Percentiles rank a stretch among this genome's conserved stretches.
Conservation (phyloP, 2,888 invertebrate genomes). For the Nasonovia ribisnigri region DNA sequence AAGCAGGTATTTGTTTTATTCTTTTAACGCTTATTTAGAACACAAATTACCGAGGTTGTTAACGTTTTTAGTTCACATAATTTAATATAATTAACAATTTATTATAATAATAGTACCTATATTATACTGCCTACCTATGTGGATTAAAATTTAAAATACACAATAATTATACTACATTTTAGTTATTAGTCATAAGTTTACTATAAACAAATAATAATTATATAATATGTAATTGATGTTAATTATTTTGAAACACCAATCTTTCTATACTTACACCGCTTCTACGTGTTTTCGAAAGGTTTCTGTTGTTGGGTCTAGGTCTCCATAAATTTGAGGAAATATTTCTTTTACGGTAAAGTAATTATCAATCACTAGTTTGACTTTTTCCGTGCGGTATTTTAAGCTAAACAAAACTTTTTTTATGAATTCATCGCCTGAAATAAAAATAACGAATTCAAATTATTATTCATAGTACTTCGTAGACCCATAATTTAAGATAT, state of each 20-base stretch:
- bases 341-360: conserved; percentile 44
- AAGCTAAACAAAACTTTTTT: conserved; percentile 53
- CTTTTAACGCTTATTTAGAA: background rate
- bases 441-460: background rate
- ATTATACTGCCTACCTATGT: background rate
- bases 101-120: background rate
- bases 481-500: background rate
- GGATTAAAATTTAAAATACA: background rate
- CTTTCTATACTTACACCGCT: conserved; percentile 36
- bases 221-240: background rate
- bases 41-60: background rate
- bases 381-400: conserved; percentile 56
- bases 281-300: conserved; percentile 40
- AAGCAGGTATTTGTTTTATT: background rate
- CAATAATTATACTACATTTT: background rate
- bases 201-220: background rate
- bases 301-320: conserved; percentile 49
- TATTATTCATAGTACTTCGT: background rate
- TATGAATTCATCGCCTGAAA: conserved; percentile 45
- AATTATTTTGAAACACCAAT: background rate
- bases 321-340: conserved; percentile 39
- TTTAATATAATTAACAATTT: background rate
- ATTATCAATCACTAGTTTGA: conserved; percentile 50
- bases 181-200: background rate
- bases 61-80: background rate